Evolutionary conservation across 2,113 vertebrate species (phyloP).

Genomic region (Proterorhinus semilunaris): DNA sequence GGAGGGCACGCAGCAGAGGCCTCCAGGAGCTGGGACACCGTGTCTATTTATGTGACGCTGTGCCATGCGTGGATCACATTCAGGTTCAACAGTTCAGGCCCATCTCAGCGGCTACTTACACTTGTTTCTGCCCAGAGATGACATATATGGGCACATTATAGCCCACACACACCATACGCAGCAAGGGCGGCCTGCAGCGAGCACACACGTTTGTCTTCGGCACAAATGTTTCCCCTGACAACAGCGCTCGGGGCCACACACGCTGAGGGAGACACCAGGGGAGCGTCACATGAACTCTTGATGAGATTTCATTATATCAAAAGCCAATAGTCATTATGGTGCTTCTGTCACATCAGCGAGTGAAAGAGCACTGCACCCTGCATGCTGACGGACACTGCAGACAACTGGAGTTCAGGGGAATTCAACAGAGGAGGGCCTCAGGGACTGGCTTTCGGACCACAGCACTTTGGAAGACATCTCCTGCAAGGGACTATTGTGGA

Average conservation of each 20-base stretch:
- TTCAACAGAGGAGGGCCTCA: constrained; percentile 10
- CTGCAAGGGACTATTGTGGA: background rate
- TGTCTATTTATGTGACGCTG: constrained; percentile 64
- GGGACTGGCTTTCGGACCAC: constrained; percentile 14
- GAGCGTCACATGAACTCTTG: constrained; percentile 44
- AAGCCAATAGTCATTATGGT: constrained; percentile 60
- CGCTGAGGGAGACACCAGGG: constrained; percentile 53
- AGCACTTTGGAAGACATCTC: background rate
- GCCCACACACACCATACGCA: constrained; percentile 61
- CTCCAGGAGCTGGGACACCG: constrained; percentile 23
- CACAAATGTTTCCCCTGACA: constrained; percentile 69
- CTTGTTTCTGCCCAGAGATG: constrained; percentile 55
- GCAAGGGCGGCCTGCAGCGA: constrained; percentile 39
- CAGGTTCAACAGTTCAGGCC: constrained; percentile 77
- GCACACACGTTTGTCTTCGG: constrained; percentile 57
- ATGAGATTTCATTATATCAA: constrained; percentile 68
- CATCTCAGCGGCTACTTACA: constrained; percentile 40
- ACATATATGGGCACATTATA: constrained; percentile 54
- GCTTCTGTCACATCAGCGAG: constrained; percentile 59
- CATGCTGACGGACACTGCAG: constrained; percentile 46
- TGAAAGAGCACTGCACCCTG: constrained; percentile 16
- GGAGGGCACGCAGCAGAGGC: constrained; percentile 15
- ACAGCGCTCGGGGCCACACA: constrained; percentile 74
- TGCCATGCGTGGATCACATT: constrained; percentile 67
- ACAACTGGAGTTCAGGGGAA: constrained; percentile 58